Evolutionary conservation across 2,888 invertebrate genomes (phyloP).

Genomic region (Cybosia mesomella): DNA sequence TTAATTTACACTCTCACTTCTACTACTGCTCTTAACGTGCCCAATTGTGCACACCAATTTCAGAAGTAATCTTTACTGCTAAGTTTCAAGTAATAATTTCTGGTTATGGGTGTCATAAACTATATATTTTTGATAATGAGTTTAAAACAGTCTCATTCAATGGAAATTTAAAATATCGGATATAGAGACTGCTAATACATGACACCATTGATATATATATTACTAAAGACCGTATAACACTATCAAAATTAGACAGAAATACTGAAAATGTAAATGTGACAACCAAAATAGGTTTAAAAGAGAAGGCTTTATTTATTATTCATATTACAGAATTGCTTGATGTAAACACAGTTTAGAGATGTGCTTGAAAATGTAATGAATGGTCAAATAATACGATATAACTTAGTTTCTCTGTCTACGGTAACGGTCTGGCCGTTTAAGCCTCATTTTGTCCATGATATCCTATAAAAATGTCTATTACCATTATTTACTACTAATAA

Average conservation of each 20-base stretch:
- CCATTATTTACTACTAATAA: conserved; percentile 10
- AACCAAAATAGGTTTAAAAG: too few species aligned
- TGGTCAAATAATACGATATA: too few species aligned
- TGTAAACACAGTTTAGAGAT: too few species aligned
- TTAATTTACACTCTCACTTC: neutral
- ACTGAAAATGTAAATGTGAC: too few species aligned
- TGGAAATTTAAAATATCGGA: neutral
- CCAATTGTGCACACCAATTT: neutral
- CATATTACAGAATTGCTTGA: too few species aligned
- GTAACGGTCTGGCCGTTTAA: neutral
- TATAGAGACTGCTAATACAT: too few species aligned
- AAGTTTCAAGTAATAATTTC: neutral
- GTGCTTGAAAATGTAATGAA: too few species aligned
- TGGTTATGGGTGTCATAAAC: neutral
- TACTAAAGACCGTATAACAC: too few species aligned
- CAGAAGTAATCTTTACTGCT: neutral
- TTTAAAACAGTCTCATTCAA: neutral
- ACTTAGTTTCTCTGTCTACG: too few species aligned
- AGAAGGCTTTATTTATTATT: too few species aligned
- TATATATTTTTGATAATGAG: neutral
- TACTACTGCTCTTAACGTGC: neutral
- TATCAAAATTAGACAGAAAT: too few species aligned
- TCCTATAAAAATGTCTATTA: neutral
- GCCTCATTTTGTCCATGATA: neutral
- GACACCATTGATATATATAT: too few species aligned